These are phyloP conservation scores for Caenorhabditis panamensis DNA, from an alignment of 2,888 invertebrate species.

Conservation along the genomic window DNA sequence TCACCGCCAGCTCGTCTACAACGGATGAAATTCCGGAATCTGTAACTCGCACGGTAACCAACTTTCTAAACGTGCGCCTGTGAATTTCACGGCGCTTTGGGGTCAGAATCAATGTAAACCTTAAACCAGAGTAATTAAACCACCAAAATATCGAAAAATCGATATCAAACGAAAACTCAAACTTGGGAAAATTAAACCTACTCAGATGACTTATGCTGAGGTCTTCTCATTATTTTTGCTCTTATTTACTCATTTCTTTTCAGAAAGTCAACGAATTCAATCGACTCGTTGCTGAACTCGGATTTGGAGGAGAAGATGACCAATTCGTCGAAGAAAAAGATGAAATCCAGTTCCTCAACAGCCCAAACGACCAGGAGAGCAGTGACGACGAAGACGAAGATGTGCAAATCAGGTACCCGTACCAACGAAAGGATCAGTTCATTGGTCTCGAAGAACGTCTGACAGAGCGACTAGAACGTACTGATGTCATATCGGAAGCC, in stretches of 20 bases:
- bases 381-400: conserved; percentile 30
- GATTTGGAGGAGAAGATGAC: conserved; percentile 11
- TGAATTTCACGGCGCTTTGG: conserved; percentile 6
- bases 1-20: conserved; percentile 18
- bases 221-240: conserved; percentile 26
- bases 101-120: conserved; percentile 30
- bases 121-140: conserved; percentile 58
- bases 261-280: conserved; percentile 47
- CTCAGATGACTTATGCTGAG: conserved; percentile 62
- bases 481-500: conserved; percentile 6
- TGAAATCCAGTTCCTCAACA: conserved; percentile 1
- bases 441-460: conserved; percentile 25
- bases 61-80: not conserved
- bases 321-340: not conserved
- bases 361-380: not conserved
- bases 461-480: not conserved
- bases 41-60: conserved; percentile 26
- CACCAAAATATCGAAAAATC: conserved; percentile 13
- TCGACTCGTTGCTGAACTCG: conserved; percentile 30
- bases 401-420: conserved; percentile 49
- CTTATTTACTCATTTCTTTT: conserved; percentile 15
- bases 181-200: conserved; percentile 69
- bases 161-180: conserved; percentile 37
- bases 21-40: conserved; percentile 4
- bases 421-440: conserved; percentile 44